Evolutionary conservation across 2,888 invertebrate species (phyloP).

Genomic region (Phortica magna): DNA sequence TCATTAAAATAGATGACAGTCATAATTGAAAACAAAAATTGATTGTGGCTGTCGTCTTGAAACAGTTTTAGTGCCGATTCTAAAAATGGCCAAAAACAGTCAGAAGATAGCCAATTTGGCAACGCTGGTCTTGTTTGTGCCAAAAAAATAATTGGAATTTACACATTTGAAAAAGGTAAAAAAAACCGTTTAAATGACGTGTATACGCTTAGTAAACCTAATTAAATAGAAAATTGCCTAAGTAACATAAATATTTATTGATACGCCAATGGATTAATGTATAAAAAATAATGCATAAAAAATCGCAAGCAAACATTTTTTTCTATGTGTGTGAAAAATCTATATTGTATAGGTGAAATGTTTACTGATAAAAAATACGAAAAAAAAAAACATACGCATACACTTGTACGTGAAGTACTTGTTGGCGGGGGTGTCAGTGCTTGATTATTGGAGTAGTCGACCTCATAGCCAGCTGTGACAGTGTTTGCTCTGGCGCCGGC

Average conservation of each 20-base stretch:
- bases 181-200: background rate
- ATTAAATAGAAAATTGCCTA: background rate
- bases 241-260: background rate
- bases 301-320: constrained; percentile 20
- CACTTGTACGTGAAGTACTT: constrained; percentile 47
- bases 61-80: no score
- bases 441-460: background rate
- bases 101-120: no score
- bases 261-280: background rate
- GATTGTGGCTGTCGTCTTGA: no score
- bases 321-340: constrained; percentile 59
- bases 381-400: background rate
- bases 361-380: constrained; percentile 54
- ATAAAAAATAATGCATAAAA: background rate
- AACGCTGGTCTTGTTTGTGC: no score
- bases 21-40: no score
- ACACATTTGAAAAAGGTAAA: constrained; percentile 7
- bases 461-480: background rate
- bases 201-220: background rate
- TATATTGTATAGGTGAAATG: constrained; percentile 51
- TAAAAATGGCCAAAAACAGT: no score
- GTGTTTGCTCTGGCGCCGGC: background rate
- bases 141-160: background rate
- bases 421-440: constrained; percentile 43
- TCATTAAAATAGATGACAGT: no score